Percentiles rank a stretch among this genome's conserved stretches.
Evolutionary conservation across 2,113 vertebrate genomes (phyloP).

Genomic region (Emydura subglobosa): DNA sequence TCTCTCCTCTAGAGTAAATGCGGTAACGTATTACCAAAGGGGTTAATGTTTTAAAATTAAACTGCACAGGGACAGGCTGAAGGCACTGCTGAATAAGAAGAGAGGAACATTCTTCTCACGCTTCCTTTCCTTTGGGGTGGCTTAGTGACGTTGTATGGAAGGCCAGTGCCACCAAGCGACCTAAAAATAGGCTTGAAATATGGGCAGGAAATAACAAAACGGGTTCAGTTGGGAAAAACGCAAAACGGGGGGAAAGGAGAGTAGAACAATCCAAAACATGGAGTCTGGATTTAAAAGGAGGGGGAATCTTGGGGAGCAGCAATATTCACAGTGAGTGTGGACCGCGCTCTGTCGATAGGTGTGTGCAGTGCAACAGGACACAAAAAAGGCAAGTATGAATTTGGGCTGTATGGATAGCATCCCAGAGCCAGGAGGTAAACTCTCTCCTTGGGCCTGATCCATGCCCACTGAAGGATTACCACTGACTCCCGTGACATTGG

Average conservation of each 20-base stretch:
- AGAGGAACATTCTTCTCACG: neutral
- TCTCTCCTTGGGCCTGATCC: neutral
- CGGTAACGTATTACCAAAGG: fast-evolving
- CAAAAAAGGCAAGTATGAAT: neutral
- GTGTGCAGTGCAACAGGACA: neutral
- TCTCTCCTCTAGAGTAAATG: neutral
- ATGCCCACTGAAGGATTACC: neutral
- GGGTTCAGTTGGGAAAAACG: neutral
- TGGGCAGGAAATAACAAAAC: neutral
- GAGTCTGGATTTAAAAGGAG: neutral
- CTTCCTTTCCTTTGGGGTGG: neutral
- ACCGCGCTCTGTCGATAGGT: neutral
- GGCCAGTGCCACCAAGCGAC: neutral
- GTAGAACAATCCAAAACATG: neutral
- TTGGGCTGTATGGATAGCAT: neutral
- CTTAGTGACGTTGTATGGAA: neutral
- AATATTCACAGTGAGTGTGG: neutral
- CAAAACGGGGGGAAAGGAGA: neutral
- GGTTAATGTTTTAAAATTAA: neutral
- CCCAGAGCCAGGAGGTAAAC: neutral
- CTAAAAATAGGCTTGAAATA: neutral
- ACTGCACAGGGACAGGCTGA: neutral
- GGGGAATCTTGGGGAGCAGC: neutral
- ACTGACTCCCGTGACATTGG: neutral
- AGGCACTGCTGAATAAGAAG: neutral